These are phyloP conservation scores for Characodon lateralis DNA, from an alignment of 2,797 vertebrate species.

Conservation along the genomic window DNA sequence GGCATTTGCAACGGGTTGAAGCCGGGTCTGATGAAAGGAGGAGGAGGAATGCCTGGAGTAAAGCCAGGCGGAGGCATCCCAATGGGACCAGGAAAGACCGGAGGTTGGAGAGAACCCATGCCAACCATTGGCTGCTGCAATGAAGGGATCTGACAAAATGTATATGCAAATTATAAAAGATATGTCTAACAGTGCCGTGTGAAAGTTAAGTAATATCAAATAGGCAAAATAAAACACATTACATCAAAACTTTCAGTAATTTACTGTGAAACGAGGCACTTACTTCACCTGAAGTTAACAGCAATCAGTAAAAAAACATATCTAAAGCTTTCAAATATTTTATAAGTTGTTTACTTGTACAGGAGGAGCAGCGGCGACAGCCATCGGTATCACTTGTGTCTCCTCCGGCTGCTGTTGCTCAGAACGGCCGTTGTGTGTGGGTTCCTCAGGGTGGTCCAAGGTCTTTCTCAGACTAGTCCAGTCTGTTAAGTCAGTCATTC, in stretches of 20 bases:
- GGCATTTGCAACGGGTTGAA: constrained; percentile 98
- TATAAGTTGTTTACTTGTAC: constrained; percentile 52
- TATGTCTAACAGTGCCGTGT: too few species aligned
- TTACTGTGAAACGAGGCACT: background rate
- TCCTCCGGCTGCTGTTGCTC: constrained; percentile 76
- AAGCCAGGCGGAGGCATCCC: constrained; percentile 93
- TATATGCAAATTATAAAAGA: background rate
- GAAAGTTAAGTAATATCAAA: background rate
- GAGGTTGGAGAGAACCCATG: constrained; percentile 86
- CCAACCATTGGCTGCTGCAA: constrained; percentile 87
- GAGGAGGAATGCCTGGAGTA: constrained; percentile 88
- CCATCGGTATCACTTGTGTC: constrained; percentile 46
- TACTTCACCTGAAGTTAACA: background rate
- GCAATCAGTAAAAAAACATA: background rate
- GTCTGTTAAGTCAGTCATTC: constrained; percentile 52
- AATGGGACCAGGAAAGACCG: constrained; percentile 89
- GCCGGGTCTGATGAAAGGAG: constrained; percentile 91
- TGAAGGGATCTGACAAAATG: constrained; percentile 68
- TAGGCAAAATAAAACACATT: background rate
- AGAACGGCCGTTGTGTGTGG: constrained; percentile 80
- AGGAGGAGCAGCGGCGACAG: constrained; percentile 35
- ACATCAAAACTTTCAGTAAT: background rate
- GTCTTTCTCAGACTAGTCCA: constrained; percentile 71
- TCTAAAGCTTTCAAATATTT: background rate
- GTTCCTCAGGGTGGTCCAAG: constrained; percentile 70